These are phyloP conservation scores for Equus przewalskii DNA, from an alignment of 2,113 vertebrate species.

Conservation along the genomic window DNA sequence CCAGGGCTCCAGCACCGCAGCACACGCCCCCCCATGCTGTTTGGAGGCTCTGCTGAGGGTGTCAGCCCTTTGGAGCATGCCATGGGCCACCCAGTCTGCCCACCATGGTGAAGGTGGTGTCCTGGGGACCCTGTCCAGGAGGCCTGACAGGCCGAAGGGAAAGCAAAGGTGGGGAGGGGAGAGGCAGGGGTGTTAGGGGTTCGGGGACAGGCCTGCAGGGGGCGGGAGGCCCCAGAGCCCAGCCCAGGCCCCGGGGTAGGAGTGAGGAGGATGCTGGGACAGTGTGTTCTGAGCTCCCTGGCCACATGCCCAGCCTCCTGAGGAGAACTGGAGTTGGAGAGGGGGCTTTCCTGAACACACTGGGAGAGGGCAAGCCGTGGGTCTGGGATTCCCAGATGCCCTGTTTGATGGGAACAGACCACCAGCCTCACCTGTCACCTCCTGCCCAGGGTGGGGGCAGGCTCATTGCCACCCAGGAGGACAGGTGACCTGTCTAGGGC, in stretches of 20 bases:
- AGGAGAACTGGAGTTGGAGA: not conserved
- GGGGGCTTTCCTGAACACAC: not conserved
- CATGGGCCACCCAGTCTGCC: not conserved
- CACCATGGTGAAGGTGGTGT: not conserved
- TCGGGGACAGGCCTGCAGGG: not conserved
- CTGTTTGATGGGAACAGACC: not conserved
- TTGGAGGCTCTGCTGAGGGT: not conserved
- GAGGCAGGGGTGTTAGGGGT: not conserved
- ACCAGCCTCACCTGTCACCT: not conserved
- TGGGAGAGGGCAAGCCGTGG: not conserved
- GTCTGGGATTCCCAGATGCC: not conserved
- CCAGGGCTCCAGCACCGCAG: not conserved
- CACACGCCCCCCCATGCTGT: accelerated
- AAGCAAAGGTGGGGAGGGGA: not conserved
- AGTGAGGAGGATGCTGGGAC: not conserved
- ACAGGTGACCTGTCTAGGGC: not conserved
- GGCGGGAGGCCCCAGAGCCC: not conserved
- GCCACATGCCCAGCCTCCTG: not conserved
- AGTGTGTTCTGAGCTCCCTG: not conserved
- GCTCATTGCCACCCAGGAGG: not conserved
- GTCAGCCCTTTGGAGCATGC: not conserved
- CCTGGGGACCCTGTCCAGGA: not conserved
- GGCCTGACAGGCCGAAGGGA: not conserved
- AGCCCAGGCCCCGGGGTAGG: too few species aligned
- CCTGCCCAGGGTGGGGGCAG: not conserved